These are phyloP conservation scores for Nilaparvata lugens DNA, from an alignment of 1,140 invertebrate genomes.

Conservation along the genomic window DNA sequence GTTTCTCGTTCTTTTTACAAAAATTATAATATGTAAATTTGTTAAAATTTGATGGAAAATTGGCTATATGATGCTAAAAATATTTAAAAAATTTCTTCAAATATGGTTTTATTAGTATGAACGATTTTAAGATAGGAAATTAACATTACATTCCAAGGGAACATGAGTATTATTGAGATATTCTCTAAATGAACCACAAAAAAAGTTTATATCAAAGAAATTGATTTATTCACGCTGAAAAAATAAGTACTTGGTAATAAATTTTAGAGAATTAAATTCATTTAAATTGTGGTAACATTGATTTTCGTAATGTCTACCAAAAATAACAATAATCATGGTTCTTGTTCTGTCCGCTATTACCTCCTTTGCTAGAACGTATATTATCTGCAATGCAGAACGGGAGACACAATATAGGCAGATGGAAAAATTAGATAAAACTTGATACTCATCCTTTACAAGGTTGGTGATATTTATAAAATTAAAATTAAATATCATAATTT, in stretches of 20 bases:
- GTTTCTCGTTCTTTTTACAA: no score
- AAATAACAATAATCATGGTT: slow-evolving; percentile 22
- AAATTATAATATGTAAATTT: no score
- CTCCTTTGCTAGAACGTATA: slow-evolving; percentile 20
- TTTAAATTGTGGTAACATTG: neutral
- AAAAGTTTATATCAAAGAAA: no score
- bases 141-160: no score
- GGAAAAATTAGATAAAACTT: slow-evolving; percentile 24
- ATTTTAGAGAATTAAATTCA: neutral
- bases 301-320: neutral
- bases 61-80: no score
- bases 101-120: no score
- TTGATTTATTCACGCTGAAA: no score
- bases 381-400: slow-evolving; percentile 21
- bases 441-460: slow-evolving; percentile 5
- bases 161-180: no score
- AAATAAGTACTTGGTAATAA: neutral
- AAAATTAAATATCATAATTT: neutral
- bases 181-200: no score
- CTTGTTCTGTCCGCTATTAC: slow-evolving; percentile 25
- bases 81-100: no score
- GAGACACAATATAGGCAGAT: slow-evolving; percentile 16
- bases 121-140: no score
- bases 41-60: no score
- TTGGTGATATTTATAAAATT: slow-evolving; percentile 2